Evolutionary conservation across 2,888 invertebrate species (phyloP).

Genomic region (Eupithecia pulchellata): DNA sequence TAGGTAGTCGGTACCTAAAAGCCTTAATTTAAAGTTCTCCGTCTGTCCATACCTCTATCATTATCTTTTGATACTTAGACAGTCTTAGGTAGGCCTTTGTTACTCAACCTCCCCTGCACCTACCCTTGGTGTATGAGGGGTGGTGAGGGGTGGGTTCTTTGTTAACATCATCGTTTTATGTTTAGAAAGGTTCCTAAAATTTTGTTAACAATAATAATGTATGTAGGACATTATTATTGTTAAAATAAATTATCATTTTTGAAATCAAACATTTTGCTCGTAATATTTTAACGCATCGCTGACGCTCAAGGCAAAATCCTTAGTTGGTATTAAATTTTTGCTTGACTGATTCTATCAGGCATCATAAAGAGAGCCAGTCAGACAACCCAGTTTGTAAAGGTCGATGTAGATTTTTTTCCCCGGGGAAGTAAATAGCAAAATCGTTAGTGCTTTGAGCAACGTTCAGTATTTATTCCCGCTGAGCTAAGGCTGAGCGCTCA

Average conservation of each 20-base stretch:
- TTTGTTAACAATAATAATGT: no score
- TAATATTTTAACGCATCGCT: background rate
- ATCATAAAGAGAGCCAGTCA: background rate
- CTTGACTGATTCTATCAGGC: constrained; percentile 2
- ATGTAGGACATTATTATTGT: no score
- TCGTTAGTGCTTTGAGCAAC: no score
- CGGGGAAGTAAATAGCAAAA: background rate
- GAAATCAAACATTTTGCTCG: background rate
- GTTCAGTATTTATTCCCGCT: background rate
- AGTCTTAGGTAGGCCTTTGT: no score
- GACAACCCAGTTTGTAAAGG: background rate
- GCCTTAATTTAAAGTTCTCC: no score
- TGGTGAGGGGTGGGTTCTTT: no score
- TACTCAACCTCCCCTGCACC: no score
- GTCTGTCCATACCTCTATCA: no score
- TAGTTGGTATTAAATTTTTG: background rate
- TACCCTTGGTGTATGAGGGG: no score
- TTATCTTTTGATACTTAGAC: no score
- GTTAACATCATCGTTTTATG: background rate
- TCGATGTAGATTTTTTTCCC: background rate
- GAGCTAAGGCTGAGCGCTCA: background rate
- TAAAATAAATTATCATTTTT: no score
- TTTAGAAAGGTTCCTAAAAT: background rate
- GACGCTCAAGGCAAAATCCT: background rate
- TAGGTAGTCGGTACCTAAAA: no score